Evolutionary conservation across 2,113 vertebrate species (phyloP).

Genomic region (Petaurus breviceps): DNA sequence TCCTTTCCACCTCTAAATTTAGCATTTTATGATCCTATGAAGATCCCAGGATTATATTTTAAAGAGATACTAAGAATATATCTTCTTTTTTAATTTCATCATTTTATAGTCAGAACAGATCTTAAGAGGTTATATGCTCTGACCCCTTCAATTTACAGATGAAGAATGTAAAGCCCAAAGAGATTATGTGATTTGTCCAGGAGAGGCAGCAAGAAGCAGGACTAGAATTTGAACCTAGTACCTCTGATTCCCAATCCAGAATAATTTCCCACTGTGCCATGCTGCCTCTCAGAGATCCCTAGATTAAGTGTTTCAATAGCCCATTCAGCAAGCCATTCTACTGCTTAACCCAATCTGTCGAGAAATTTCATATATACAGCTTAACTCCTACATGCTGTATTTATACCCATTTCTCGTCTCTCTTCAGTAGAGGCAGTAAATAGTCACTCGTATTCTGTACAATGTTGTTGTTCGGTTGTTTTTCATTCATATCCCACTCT

Average conservation of each 20-base stretch:
- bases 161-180: background rate
- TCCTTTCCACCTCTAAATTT: background rate
- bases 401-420: background rate
- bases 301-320: background rate
- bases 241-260: background rate
- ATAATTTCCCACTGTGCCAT: background rate
- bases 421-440: background rate
- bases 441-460: rapidly evolving
- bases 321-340: background rate
- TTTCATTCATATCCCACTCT: background rate
- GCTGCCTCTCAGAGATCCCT: background rate
- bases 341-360: rapidly evolving
- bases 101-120: background rate
- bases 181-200: background rate
- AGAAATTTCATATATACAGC: background rate
- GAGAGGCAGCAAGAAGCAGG: background rate
- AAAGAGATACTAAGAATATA: background rate
- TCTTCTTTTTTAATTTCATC: background rate
- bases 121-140: background rate
- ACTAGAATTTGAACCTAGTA: background rate
- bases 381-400: background rate
- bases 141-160: background rate
- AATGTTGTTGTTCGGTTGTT: background rate
- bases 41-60: background rate
- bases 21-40: background rate